Conservation (phyloP, 2,797 vertebrate species). For the Neoniphon sammara region DNA sequence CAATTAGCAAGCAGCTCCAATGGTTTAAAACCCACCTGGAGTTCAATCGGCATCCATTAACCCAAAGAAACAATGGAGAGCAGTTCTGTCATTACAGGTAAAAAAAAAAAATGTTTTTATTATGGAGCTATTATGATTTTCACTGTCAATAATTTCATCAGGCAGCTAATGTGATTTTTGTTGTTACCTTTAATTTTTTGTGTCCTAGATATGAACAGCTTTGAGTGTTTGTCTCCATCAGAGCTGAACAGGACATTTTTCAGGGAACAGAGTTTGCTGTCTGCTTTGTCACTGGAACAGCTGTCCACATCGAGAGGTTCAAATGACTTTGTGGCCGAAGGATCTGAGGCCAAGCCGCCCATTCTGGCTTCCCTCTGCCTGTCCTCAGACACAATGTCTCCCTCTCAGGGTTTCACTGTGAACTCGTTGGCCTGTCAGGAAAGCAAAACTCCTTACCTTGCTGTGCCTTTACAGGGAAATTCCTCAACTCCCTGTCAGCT, state of each 20-base stretch:
- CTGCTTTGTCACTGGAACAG: slow-evolving; percentile 69
- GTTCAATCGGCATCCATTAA: background rate
- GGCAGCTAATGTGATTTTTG: no score
- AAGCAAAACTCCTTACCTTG: slow-evolving; percentile 26
- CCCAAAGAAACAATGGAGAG: slow-evolving; percentile 56
- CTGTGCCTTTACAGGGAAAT: slow-evolving; percentile 58
- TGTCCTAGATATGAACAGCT: slow-evolving; percentile 68
- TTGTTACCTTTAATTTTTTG: background rate
- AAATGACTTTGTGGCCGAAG: slow-evolving; percentile 57
- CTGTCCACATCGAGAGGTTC: slow-evolving; percentile 54
- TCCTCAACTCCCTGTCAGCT: slow-evolving; percentile 83
- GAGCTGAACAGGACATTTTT: slow-evolving; percentile 78
- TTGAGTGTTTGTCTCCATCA: slow-evolving; percentile 67
- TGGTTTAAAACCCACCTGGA: slow-evolving; percentile 59
- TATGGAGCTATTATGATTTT: no score
- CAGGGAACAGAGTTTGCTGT: slow-evolving; percentile 72
- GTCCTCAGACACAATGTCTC: slow-evolving; percentile 54
- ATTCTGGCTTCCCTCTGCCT: slow-evolving; percentile 42
- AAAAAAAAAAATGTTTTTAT: slow-evolving; percentile 17
- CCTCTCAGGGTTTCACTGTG: slow-evolving; percentile 39
- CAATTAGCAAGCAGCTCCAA: slow-evolving; percentile 58
- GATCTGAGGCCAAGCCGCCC: slow-evolving; percentile 45
- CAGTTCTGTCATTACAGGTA: slow-evolving; percentile 52
- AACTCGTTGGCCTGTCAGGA: slow-evolving; percentile 46
- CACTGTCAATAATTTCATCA: no score